Evolutionary conservation across 1,140 invertebrate genomes (phyloP), one percentile per base, ranked within the genome.

Genomic region (Neuroterus valhalla): DNA sequence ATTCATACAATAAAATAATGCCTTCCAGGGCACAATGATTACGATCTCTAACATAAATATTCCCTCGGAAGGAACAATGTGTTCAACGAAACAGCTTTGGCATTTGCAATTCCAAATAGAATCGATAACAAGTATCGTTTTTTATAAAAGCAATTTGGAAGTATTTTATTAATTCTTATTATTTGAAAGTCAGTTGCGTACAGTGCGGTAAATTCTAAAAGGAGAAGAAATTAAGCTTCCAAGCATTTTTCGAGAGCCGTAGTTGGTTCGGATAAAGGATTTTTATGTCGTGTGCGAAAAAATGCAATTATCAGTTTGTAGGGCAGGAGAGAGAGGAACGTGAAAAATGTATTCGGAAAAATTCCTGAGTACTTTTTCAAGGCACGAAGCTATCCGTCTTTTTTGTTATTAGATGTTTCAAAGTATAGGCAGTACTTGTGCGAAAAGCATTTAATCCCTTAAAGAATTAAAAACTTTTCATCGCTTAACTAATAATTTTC

Each of bases 301-400:
- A 62, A 31, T 62, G 55, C n/a, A 62, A 62, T 62, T 62, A 62
- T 62, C 55, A 62, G 26, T 62, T 62, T n/a, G 55, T 62, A 26
- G 3, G 23, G 6, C 46, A 48, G 17, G 52, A 62, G 52, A 31
- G 55, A 62, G 26, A n/a, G 55, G 55, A 62, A 62, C 26, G 55
- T 62, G 55, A 62, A 62, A 31, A 14, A 62, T 62, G 14, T n/a
- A 31, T 62, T 62, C 55, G 55, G 55, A 62, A 62, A 62, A 62
- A 62, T 62, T 62, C 55, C 23, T 31, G 23, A n/a, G 23, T 3
- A 38, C 55, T 31, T 26, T 55, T 55, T 26, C 52, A 55, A 21
- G 50, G 12, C 31, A 38, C 31, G 31, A 11, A 52, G 19, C 23
- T 52, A 21, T 52, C 23, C 17, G 46, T 48, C 17, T 19, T 52